These are phyloP conservation scores for Andrena fulva DNA, from an alignment of 2,888 invertebrate genomes.

Conservation along the genomic window DNA sequence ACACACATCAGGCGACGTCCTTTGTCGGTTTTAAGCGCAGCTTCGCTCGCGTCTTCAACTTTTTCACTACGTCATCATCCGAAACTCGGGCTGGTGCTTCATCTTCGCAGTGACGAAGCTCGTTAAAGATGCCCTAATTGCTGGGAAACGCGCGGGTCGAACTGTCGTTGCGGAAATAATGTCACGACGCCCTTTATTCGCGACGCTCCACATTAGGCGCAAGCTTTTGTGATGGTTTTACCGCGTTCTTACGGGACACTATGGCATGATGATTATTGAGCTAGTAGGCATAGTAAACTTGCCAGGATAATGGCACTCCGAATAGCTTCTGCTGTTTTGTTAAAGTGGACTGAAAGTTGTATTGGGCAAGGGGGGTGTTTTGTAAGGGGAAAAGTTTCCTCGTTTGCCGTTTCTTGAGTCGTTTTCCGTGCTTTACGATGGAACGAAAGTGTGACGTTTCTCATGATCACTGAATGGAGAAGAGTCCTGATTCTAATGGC, in stretches of 20 bases:
- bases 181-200: not conserved
- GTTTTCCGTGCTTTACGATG: not conserved
- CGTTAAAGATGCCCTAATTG: conserved; percentile 30
- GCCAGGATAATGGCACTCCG: conserved; percentile 1
- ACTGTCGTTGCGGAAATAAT: conserved; percentile 30
- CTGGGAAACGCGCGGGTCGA: conserved; percentile 22
- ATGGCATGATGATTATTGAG: not conserved
- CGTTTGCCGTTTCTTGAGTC: not conserved
- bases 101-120: not conserved
- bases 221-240: not conserved
- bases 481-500: not conserved
- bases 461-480: not conserved
- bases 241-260: not conserved
- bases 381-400: not conserved
- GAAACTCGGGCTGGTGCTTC: conserved; percentile 5
- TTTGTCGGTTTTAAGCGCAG: not conserved
- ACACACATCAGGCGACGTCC: not conserved
- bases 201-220: not conserved
- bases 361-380: not conserved
- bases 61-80: not conserved
- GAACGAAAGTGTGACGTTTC: conserved; percentile 4
- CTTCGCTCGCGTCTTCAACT: conserved; percentile 4
- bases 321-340: conserved; percentile 21
- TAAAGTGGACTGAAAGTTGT: conserved; percentile 19
- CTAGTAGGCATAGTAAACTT: not conserved